Conservation (phyloP, 2,888 invertebrate genomes). For the Eledone cirrhosa region DNA sequence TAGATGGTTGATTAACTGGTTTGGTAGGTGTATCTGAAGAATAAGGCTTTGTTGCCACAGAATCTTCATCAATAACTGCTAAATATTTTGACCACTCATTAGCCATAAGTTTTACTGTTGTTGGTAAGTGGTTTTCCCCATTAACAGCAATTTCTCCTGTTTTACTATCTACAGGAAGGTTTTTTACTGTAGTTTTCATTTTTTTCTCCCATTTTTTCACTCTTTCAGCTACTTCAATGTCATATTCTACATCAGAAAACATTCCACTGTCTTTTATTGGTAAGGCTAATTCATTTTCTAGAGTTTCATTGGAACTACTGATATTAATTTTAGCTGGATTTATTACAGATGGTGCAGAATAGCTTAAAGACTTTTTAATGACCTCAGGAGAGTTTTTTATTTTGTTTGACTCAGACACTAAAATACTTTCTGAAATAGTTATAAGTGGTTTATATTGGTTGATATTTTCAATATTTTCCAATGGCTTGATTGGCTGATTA, state of each 20-base stretch:
- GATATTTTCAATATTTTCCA: not conserved
- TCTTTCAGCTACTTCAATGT: slow-evolving; percentile 58
- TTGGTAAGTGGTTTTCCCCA: not conserved
- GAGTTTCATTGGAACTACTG: not conserved
- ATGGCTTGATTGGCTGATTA: not conserved
- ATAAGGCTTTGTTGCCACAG: not conserved
- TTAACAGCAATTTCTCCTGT: not conserved
- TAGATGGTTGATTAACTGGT: not conserved
- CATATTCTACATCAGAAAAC: slow-evolving; percentile 62
- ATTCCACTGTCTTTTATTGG: slow-evolving; percentile 49
- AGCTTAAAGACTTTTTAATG: not conserved
- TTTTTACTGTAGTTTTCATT: slow-evolving; percentile 44
- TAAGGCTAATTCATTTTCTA: not conserved
- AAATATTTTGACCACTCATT: slow-evolving; percentile 26
- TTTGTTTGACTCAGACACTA: not conserved
- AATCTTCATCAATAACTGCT: slow-evolving; percentile 21
- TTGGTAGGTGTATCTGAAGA: not conserved
- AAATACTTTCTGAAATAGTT: slow-evolving; percentile 16
- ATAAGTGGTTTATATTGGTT: slow-evolving; percentile 1
- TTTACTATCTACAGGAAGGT: not conserved
- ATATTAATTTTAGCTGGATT: not conserved
- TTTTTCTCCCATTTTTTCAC: slow-evolving; percentile 61
- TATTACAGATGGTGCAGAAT: not conserved
- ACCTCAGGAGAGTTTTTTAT: not conserved
- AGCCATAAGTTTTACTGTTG: slow-evolving; percentile 8